Percentiles rank a stretch among this genome's conserved stretches.
Evolutionary conservation across 2,113 vertebrate species (phyloP).

Genomic region (Podarcis cretensis): DNA sequence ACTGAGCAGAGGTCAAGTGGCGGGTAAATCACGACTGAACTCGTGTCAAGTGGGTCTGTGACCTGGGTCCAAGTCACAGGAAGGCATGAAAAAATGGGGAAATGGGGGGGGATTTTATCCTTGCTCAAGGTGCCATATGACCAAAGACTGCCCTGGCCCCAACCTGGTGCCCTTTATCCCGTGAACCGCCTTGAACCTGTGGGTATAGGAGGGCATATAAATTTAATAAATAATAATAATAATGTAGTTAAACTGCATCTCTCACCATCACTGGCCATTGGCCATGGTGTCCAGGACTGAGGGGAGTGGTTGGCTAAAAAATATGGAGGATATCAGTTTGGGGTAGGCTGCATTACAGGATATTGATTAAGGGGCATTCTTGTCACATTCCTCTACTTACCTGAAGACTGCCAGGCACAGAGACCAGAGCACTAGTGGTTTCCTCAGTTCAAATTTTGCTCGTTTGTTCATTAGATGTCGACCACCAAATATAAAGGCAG

Average conservation of each 20-base stretch:
- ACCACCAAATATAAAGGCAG: slow-evolving; percentile 95
- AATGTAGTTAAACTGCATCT: background rate
- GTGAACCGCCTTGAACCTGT: no score
- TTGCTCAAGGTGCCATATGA: no score
- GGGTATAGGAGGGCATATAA: no score
- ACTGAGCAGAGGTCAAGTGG: no score
- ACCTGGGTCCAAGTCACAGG: no score
- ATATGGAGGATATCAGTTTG: background rate
- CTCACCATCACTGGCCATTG: background rate
- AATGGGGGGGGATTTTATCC: no score
- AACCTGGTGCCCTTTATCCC: no score
- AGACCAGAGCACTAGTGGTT: slow-evolving; percentile 97
- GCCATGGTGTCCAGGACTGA: background rate
- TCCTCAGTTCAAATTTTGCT: slow-evolving; percentile 98
- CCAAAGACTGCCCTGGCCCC: no score
- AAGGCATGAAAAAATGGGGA: no score
- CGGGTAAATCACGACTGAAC: no score
- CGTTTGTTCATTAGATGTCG: slow-evolving; percentile 98
- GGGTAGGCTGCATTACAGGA: accelerated
- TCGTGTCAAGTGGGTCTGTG: no score
- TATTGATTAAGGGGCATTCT: background rate
- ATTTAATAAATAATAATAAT: no score
- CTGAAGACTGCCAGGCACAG: slow-evolving; percentile 97
- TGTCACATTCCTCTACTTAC: slow-evolving; percentile 68
- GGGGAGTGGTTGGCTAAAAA: background rate